Evolutionary conservation across 2,888 invertebrate species (phyloP).

Genomic region (Erebia epiphron): DNA sequence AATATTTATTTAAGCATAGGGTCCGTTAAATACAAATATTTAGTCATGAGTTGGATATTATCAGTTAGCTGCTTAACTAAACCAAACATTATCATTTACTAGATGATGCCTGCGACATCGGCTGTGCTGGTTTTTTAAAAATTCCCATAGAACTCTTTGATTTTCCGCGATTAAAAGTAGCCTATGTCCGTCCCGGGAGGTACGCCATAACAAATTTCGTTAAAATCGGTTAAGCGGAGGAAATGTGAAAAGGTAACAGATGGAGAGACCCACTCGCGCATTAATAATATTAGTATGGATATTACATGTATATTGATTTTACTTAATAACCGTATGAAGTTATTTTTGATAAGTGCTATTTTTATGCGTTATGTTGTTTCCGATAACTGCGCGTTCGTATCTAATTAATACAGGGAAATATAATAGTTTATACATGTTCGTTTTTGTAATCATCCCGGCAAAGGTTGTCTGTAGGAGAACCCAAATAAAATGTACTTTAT

Average conservation of each 20-base stretch:
- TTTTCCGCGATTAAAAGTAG: no score
- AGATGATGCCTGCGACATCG: no score
- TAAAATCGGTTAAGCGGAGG: no score
- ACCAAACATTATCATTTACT: background rate
- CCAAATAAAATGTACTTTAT: no score
- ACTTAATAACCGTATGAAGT: background rate
- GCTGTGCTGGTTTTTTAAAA: no score
- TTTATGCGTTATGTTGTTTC: background rate
- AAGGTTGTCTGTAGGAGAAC: conserved; percentile 18
- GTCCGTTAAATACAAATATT: conserved; percentile 10
- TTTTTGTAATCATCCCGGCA: background rate
- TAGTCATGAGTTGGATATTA: conserved; percentile 2
- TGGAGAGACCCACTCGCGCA: no score
- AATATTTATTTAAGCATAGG: background rate
- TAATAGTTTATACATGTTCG: background rate
- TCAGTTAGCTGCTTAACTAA: background rate
- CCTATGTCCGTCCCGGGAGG: no score
- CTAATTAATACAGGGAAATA: background rate
- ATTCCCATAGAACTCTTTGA: no score
- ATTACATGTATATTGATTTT: background rate
- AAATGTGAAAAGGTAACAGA: no score
- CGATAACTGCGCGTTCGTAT: background rate
- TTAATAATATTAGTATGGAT: no score
- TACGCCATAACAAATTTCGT: no score
- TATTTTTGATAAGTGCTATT: conserved; percentile 7